Conservation (phyloP, 2,888 invertebrate genomes). For the Parochlus steinenii region DNA sequence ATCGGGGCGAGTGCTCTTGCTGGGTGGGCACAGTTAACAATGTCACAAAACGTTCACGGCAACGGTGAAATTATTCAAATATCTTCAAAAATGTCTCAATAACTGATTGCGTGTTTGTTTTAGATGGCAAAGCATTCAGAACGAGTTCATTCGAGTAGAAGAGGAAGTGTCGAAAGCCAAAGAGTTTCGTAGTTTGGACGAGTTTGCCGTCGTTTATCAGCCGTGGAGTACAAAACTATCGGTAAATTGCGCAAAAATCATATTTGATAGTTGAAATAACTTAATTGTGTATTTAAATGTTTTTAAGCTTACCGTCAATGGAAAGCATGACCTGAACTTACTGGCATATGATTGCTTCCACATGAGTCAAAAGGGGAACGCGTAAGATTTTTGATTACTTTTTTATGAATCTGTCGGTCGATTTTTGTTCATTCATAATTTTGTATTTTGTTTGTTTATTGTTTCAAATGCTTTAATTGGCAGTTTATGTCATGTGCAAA, state of each 20-base stretch:
- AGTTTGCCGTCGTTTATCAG: conserved; percentile 36
- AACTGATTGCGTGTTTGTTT: conserved; percentile 11
- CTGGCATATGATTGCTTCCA: conserved; percentile 40
- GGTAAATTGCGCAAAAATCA: conserved; percentile 20
- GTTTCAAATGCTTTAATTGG: conserved; percentile 1
- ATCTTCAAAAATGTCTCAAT: no score
- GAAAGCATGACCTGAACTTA: conserved; percentile 29
- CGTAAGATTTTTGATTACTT: conserved; percentile 22
- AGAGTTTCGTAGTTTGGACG: conserved; percentile 32
- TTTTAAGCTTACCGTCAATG: conserved; percentile 19
- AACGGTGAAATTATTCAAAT: conserved; percentile 6
- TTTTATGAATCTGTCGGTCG: conserved; percentile 11
- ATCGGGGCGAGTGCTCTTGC: conserved; percentile 18
- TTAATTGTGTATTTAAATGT: conserved; percentile 19
- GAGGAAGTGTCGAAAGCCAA: conserved; percentile 27
- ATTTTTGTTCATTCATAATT: conserved; percentile 1
- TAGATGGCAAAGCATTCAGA: conserved; percentile 16
- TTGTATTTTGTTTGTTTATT: conserved; percentile 6
- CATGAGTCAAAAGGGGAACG: conserved; percentile 36
- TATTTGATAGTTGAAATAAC: no score
- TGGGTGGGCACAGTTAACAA: conserved; percentile 17
- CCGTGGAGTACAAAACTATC: conserved; percentile 26
- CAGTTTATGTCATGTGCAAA: conserved; percentile 4
- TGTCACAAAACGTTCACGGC: conserved; percentile 15
- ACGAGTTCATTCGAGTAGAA: conserved; percentile 22